Base-by-base conservation (phyloP, 2,797 vertebrate species). In the Sciurus carolinensis region DNA sequence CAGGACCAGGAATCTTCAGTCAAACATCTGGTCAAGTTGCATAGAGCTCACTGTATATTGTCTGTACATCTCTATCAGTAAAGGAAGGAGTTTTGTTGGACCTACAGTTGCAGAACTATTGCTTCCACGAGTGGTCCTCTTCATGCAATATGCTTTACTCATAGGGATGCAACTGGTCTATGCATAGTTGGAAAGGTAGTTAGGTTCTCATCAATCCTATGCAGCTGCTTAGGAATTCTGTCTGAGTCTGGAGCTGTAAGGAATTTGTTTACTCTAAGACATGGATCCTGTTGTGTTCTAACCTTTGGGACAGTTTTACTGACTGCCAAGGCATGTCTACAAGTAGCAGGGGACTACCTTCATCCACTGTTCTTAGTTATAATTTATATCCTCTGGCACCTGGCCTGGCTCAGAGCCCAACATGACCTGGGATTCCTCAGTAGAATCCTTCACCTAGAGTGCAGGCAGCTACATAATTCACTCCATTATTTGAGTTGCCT, bases 401-500 rank as follows among this genome's bases (percentile, higher is more conserved):
- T 81, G 84, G 22, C 54, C 47, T 87, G 44, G 24, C 71, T 95
- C 85, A 92, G 87, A 95, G 59, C 44, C 57, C 73, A 84, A 50
- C 24, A 75, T 47, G 83, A 80, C 54, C 73, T 69, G 26, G 79
- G 17, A 17, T 83, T 94, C 62, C 54, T 82, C 36, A 22, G 57
- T 13, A 83, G 87, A 83, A 30, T 72, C 39, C 52, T 92, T 94
- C 42, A 75, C 39, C 26, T 71, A n/a, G 39, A 20, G 73, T 72
- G 15, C 83, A 71, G 75, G 52, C 42, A 81, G 47, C 67, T 33
- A 66, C 39, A 76, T 42, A 62, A 57, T 57, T 69, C 75, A 54
- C 47, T 81, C 62, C 15, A 28, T 82, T 76, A 50, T 47, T 84
- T 77, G 73, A 90, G 83, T 59, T 77, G 76, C 90, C 59, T 95